Percentiles rank a stretch among this genome's conserved stretches.
Conservation (phyloP, 2,888 invertebrate species). For the Itoplectis maculator region DNA sequence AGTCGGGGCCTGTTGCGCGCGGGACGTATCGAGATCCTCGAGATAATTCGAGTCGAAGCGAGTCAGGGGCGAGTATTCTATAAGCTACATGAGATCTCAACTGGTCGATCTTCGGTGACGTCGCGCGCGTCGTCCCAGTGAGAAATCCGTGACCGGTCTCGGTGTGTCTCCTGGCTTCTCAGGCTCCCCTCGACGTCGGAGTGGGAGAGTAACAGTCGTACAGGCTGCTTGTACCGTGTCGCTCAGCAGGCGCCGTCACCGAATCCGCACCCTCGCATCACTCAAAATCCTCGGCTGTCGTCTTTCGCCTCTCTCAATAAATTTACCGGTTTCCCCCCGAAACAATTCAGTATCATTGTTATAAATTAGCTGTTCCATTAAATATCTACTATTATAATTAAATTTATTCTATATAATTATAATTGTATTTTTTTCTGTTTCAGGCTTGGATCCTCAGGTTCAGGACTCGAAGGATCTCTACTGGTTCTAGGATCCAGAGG, state of each 20-base stretch:
- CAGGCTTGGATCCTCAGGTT: constrained; percentile 81
- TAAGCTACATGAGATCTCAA: constrained; percentile 81
- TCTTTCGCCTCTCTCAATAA: constrained; percentile 1
- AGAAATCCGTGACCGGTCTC: constrained; percentile 46
- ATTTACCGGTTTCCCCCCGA: constrained; percentile 1
- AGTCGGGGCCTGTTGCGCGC: constrained; percentile 50
- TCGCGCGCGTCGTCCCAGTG: constrained; percentile 59
- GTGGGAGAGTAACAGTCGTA: constrained; percentile 68
- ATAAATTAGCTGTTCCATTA: background rate
- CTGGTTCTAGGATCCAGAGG: constrained; percentile 79
- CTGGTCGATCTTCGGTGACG: constrained; percentile 78
- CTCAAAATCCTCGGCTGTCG: constrained; percentile 78
- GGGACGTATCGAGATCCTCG: constrained; percentile 70
- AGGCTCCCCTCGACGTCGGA: constrained; percentile 24
- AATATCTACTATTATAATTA: background rate
- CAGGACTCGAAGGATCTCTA: constrained; percentile 82
- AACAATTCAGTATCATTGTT: background rate
- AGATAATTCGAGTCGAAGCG: constrained; percentile 72
- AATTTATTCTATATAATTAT: constrained; percentile 43
- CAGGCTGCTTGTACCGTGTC: constrained; percentile 78
- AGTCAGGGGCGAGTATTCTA: constrained; percentile 73
- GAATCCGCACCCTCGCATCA: constrained; percentile 83
- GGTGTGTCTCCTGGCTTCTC: constrained; percentile 25
- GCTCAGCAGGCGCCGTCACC: constrained; percentile 83
- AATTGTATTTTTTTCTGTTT: constrained; percentile 69